Evolutionary conservation across 2,888 invertebrate species (phyloP).

Genomic region (Piscicola geometra): DNA sequence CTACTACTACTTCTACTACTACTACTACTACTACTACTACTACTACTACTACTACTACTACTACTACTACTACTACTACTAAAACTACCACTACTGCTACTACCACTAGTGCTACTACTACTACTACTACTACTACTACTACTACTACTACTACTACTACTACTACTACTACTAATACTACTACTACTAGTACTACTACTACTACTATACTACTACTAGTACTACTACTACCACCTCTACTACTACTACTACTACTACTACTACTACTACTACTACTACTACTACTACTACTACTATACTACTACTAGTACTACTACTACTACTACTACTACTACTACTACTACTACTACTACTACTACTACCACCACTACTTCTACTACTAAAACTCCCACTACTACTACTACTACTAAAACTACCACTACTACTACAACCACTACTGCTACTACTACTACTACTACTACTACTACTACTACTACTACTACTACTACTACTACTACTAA

Average conservation of each 20-base stretch:
- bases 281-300: constrained; percentile 32
- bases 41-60: constrained; percentile 23
- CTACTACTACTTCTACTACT: constrained; percentile 7
- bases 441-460: constrained; percentile 19
- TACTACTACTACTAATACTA: constrained; percentile 24
- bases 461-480: constrained; percentile 23
- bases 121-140: constrained; percentile 16
- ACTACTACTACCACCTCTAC: constrained; percentile 14
- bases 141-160: constrained; percentile 24
- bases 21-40: constrained; percentile 25
- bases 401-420: constrained; percentile 1
- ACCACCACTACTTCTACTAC: constrained; percentile 10
- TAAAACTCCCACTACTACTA: constrained; percentile 5
- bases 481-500: constrained; percentile 24
- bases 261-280: constrained; percentile 28
- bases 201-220: constrained; percentile 12
- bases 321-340: constrained; percentile 19
- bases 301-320: constrained; percentile 25
- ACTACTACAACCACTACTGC: constrained; percentile 16
- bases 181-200: constrained; percentile 27
- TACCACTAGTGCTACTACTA: constrained; percentile 15
- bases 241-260: constrained; percentile 28
- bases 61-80: no score
- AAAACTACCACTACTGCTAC: constrained; percentile 18
- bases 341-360: constrained; percentile 5